Percentiles rank a stretch among this genome's conserved stretches.
Evolutionary conservation across 2,797 vertebrate species (phyloP).

Genomic region (Iguana delicatissima): DNA sequence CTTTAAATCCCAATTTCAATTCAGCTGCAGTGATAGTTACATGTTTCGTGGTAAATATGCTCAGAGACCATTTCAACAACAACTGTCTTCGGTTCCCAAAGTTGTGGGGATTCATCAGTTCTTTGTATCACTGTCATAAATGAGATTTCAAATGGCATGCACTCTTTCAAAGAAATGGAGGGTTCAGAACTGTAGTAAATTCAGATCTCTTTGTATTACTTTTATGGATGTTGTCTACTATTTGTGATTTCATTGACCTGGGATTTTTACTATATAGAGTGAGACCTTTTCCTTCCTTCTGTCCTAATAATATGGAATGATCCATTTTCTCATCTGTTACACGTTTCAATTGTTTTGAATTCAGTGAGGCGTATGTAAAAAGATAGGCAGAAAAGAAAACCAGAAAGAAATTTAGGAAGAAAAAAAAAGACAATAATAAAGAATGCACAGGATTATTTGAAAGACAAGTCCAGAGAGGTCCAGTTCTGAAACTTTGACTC

Average conservation of each 20-base stretch:
- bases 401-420: too few relatives aligned
- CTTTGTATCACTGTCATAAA: slow-evolving; percentile 51
- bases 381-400: neutral
- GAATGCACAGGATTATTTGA: neutral
- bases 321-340: neutral
- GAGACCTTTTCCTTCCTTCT: neutral
- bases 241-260: neutral
- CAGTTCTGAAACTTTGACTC: neutral
- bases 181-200: slow-evolving; percentile 61
- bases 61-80: slow-evolving; percentile 60
- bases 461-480: neutral
- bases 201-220: slow-evolving; percentile 38
- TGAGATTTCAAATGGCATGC: slow-evolving; percentile 67
- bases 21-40: slow-evolving; percentile 63
- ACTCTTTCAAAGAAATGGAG: slow-evolving; percentile 42
- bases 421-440: neutral
- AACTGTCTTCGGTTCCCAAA: slow-evolving; percentile 66
- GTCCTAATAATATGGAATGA: neutral
- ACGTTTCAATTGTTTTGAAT: neutral
- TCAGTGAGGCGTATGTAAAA: neutral
- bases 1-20: slow-evolving; percentile 71
- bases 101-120: slow-evolving; percentile 64
- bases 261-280: neutral
- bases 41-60: slow-evolving; percentile 55
- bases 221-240: slow-evolving; percentile 39